Conservation (phyloP, 2,113 vertebrate genomes). For the Apeltes quadracus region DNA sequence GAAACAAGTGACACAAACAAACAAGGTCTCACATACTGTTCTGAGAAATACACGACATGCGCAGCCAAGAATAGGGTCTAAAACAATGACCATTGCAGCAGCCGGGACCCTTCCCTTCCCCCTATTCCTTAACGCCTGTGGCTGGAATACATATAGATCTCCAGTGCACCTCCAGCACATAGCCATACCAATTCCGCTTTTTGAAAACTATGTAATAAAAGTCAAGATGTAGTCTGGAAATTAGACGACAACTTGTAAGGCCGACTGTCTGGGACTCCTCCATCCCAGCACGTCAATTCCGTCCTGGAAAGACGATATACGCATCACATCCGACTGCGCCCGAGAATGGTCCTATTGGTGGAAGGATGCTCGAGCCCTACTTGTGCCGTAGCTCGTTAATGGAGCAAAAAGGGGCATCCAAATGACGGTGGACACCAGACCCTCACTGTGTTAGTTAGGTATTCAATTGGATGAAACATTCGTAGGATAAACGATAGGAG, state of each 20-base stretch:
- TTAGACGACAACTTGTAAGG: background rate
- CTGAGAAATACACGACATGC: conserved; percentile 54
- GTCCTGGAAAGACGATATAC: conserved; percentile 6
- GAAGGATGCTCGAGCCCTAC: conserved; percentile 5
- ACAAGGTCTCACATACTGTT: conserved; percentile 26
- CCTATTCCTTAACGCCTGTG: conserved; percentile 57
- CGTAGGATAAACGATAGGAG: background rate
- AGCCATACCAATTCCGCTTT: background rate
- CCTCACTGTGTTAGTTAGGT: background rate
- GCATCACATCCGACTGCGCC: background rate
- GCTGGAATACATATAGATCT: conserved; percentile 46
- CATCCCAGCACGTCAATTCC: conserved; percentile 13
- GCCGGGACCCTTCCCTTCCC: conserved; percentile 73
- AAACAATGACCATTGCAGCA: conserved; percentile 67
- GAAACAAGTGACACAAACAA: conserved; percentile 29
- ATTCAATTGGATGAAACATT: background rate
- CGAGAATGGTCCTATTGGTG: background rate
- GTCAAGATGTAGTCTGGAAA: conserved; percentile 46
- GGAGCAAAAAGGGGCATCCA: background rate
- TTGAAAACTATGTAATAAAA: conserved; percentile 36
- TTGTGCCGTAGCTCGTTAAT: background rate
- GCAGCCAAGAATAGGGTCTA: conserved; percentile 62
- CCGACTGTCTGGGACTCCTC: conserved; percentile 33
- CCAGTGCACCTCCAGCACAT: conserved; percentile 18
- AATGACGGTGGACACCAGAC: background rate